Evolutionary conservation across 2,888 invertebrate species (phyloP), one percentile per base, ranked within the genome.

Genomic region (Lasiommata megera): DNA sequence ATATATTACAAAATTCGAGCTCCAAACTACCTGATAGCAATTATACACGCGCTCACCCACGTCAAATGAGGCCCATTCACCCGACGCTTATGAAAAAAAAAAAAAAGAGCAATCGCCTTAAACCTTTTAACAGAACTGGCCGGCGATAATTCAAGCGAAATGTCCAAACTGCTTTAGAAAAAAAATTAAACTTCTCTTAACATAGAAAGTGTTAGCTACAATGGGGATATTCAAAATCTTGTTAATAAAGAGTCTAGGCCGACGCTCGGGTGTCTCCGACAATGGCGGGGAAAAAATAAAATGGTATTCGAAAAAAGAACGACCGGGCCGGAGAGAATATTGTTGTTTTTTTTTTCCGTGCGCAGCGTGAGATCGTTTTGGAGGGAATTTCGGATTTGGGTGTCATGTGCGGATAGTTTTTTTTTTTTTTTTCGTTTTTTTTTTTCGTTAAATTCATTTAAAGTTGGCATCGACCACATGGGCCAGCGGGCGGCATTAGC

Each of bases 11-110:
- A 74, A 80, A 80, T 79, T 79, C 79, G 71, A 79, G 69, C 70
- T 72, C 76, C 63, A 80, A 83, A 87, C 90, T 89, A 90, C 90
- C 90, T 89, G 90, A 82, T 80, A 78, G 81, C 87, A 88, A 89
- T 89, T 89, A 89, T 88, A 87, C 84, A 82, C 85, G 82, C 85
- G 88, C 88, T 88, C 89, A 88, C 89, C 89, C 88, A 89, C 88
- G 84, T 88, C 88, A 88, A 82, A 80, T 79, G 67, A 70, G 77
- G 77, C 72, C 81, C 80, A 80, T 79, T 78, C 81, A 82, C 76
- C 82, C 82, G 85, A 86, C 84, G 77, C 80, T 82, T 82, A 79
- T 76, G 76, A 75, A 81, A 85, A 79, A 81, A 83, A 75, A 81
- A 85, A 79, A 81, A 83, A 80, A 76, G 79, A 80, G 76, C 80